Evolutionary conservation across 2,797 vertebrate species (phyloP), one percentile per base, ranked within the genome.

Genomic region (Chromis chromis): DNA sequence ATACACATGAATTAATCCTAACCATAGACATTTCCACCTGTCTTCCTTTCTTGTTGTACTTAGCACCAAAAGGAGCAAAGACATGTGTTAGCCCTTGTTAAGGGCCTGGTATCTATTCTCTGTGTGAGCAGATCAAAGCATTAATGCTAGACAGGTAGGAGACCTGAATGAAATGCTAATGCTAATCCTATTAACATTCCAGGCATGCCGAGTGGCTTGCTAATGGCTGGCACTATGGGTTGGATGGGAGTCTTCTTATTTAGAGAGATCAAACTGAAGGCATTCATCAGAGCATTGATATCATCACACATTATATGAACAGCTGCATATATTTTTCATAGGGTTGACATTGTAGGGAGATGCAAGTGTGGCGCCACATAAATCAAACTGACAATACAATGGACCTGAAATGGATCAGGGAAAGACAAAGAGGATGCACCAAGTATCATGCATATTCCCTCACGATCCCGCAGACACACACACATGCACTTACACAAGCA

Each of bases 331-430:
- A 94, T 94, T 94, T 93, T 92, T 94, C 90, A 93, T 89, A 87
- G 83, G 87, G 76, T 83, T 93, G 94, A 94, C 92, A 94, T 93
- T 91, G 92, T 90, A 90, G 86, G 88, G 85, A 92, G 90, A 92
- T 91, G 85, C 84, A 62, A 89, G 84, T 87, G 76, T 90, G 91
- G 90, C 59, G 85, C 88, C 87, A 92, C 92, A 95, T 95, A 93
- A 94, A 95, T 95, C 94, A 95, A 91, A 87, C 55, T 94, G 94
- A 93, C 94, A 94, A 90, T 87, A 88, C 86, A 93, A 90, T 92
- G 91, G 92, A 92, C 93, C 89, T 91, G 90, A 90, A 94, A 94
- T 93, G 91, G 92, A 93, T 94, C 91, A 89, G 83, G 79, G 86
- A 75, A 81, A 93, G 89, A 93, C 86, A 91, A 89, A 90, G 84